Conservation (phyloP, 2,113 vertebrate genomes). For the Callorhinus ursinus region DNA sequence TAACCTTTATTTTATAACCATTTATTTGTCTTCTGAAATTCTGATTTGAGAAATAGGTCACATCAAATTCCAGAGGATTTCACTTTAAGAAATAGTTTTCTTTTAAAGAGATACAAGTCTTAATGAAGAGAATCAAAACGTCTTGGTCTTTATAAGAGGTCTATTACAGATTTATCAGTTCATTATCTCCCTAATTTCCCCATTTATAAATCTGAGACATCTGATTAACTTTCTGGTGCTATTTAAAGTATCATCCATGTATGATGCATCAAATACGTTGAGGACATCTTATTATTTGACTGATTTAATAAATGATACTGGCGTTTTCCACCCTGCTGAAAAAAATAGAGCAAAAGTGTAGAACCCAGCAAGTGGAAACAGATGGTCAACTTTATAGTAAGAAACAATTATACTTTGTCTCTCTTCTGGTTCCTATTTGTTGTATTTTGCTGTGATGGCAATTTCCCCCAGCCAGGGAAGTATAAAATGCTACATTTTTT, state of each 20-base stretch:
- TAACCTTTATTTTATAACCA: slow-evolving; percentile 67
- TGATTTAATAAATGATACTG: slow-evolving; percentile 66
- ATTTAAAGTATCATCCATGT: slow-evolving; percentile 81
- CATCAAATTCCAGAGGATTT: slow-evolving; percentile 76
- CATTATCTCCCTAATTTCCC: slow-evolving; percentile 86
- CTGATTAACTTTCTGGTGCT: slow-evolving; percentile 85
- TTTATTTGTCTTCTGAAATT: slow-evolving; percentile 79
- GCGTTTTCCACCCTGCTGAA: slow-evolving; percentile 8
- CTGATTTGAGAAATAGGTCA: slow-evolving; percentile 79
- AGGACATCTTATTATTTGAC: slow-evolving; percentile 73
- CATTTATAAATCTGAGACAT: slow-evolving; percentile 85
- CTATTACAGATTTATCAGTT: slow-evolving; percentile 88
- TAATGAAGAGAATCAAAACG: slow-evolving; percentile 86
- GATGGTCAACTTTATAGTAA: neutral
- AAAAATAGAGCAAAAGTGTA: neutral
- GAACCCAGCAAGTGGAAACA: neutral
- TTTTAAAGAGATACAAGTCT: slow-evolving; percentile 85
- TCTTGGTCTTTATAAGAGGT: slow-evolving; percentile 84
- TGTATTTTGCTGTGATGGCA: neutral
- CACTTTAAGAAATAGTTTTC: slow-evolving; percentile 82
- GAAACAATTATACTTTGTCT: neutral
- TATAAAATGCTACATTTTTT: neutral
- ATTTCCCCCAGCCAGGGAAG: neutral
- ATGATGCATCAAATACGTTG: slow-evolving; percentile 80
- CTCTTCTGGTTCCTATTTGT: slow-evolving; percentile 41